A percentile compares a stretch with the other conserved stretches of the same genome.
Evolutionary conservation across 1,140 invertebrate species (phyloP).

Genomic region (Archegozetes longisetosus): DNA sequence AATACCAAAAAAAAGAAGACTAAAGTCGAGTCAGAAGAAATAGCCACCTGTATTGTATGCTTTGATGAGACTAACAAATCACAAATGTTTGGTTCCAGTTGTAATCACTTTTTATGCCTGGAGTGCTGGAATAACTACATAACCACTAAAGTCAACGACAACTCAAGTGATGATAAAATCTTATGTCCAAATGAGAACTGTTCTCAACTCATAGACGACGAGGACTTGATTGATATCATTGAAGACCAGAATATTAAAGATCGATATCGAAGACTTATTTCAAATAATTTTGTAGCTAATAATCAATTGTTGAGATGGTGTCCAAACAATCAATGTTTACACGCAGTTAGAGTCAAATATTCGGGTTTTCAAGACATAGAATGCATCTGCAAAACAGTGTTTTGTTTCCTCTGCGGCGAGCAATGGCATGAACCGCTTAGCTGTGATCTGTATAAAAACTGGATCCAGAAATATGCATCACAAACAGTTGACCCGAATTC

Average conservation of each 20-base stretch:
- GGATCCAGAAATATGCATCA: slow-evolving; percentile 95
- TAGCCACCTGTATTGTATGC: neutral
- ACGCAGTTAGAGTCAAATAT: slow-evolving; percentile 68
- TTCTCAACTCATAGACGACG: slow-evolving; percentile 86
- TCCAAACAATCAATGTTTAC: slow-evolving; percentile 88
- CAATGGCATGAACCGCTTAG: slow-evolving; percentile 96
- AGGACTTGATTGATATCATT: slow-evolving; percentile 43
- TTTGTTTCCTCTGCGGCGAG: slow-evolving; percentile 77
- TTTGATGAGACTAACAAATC: slow-evolving; percentile 2
- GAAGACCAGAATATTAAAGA: slow-evolving; percentile 47
- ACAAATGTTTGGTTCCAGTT: slow-evolving; percentile 86
- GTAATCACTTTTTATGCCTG: slow-evolving; percentile 88
- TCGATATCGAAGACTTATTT: slow-evolving; percentile 94
- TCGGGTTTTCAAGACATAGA: slow-evolving; percentile 11
- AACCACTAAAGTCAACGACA: slow-evolving; percentile 94
- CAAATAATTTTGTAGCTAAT: slow-evolving; percentile 97
- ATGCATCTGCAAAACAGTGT: slow-evolving; percentile 55
- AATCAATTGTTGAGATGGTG: slow-evolving; percentile 93
- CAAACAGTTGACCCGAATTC: slow-evolving; percentile 81
- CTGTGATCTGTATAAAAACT: slow-evolving; percentile 86
- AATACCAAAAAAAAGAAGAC: neutral
- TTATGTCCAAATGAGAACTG: slow-evolving; percentile 67
- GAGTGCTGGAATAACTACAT: slow-evolving; percentile 93
- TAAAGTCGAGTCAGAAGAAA: neutral
- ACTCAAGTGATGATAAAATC: slow-evolving; percentile 53